A percentile compares a stretch with the other conserved stretches of the same genome.
Evolutionary conservation across 2,113 vertebrate species (phyloP).

Genomic region (Chaenogobius annularis): DNA sequence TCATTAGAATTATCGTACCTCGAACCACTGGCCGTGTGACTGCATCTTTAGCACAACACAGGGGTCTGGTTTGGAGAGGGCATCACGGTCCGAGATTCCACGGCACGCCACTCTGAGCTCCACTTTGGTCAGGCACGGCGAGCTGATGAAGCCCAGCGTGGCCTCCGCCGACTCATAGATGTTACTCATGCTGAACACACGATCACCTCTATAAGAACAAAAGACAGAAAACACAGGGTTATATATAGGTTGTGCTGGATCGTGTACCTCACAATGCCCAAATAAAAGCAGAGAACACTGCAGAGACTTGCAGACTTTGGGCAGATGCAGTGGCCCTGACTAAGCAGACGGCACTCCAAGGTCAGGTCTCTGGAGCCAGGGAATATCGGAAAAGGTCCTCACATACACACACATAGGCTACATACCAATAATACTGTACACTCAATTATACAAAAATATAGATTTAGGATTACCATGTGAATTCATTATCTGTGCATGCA

Average conservation of each 20-base stretch:
- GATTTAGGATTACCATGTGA: slow-evolving; percentile 1
- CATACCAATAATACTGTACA: background rate
- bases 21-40: slow-evolving; percentile 86
- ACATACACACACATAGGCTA: slow-evolving; percentile 25
- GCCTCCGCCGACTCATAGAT: slow-evolving; percentile 82
- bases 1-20: slow-evolving; percentile 71
- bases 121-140: slow-evolving; percentile 84
- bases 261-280: slow-evolving; percentile 2
- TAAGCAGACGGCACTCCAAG: slow-evolving; percentile 63
- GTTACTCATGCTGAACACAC: slow-evolving; percentile 73
- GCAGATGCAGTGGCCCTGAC: slow-evolving; percentile 59
- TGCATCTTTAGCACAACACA: slow-evolving; percentile 86
- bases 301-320: slow-evolving; percentile 38
- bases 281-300: slow-evolving; percentile 13
- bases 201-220: slow-evolving; percentile 50
- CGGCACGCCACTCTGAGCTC: slow-evolving; percentile 86
- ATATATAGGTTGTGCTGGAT: slow-evolving; percentile 16
- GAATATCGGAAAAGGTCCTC: slow-evolving; percentile 30
- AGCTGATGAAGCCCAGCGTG: slow-evolving; percentile 82
- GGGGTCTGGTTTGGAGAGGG: slow-evolving; percentile 83
- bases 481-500: background rate
- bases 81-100: slow-evolving; percentile 83
- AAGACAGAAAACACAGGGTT: background rate
- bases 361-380: slow-evolving; percentile 52
- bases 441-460: background rate